Conservation (phyloP, 2,888 invertebrate species). For the Euplagia quadripunctaria region DNA sequence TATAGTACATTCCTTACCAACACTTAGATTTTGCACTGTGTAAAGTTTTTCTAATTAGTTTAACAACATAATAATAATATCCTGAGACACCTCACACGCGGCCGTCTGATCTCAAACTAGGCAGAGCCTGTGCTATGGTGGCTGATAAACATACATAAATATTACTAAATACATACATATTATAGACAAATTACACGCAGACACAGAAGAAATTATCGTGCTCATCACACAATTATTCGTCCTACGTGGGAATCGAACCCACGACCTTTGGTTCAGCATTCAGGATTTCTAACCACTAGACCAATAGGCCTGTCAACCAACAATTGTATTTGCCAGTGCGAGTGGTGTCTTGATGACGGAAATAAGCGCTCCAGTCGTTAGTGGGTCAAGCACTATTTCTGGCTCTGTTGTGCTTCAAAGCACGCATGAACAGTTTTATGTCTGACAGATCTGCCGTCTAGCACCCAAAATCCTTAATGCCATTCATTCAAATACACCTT, state of each 20-base stretch:
- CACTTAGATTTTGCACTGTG: background rate
- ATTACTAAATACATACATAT: too few species aligned
- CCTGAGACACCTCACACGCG: too few species aligned
- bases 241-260: too few species aligned
- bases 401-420: conserved; percentile 79
- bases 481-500: conserved; percentile 59
- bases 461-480: conserved; percentile 65
- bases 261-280: too few species aligned
- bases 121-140: too few species aligned
- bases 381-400: conserved; percentile 86
- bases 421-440: conserved; percentile 77
- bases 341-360: conserved; percentile 81
- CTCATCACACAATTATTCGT: too few species aligned
- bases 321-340: conserved; percentile 61
- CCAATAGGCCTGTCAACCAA: conserved; percentile 39
- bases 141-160: too few species aligned
- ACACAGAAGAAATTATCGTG: too few species aligned
- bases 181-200: too few species aligned
- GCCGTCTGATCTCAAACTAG: too few species aligned
- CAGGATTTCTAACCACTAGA: too few species aligned
- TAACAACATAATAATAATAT: conserved; percentile 60
- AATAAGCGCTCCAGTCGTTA: conserved; percentile 85
- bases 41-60: conserved; percentile 27
- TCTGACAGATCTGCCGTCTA: conserved; percentile 63
- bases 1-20: background rate